Evolutionary conservation across 2,888 invertebrate genomes (phyloP).

Genomic region (Eupithecia subfuscata): DNA sequence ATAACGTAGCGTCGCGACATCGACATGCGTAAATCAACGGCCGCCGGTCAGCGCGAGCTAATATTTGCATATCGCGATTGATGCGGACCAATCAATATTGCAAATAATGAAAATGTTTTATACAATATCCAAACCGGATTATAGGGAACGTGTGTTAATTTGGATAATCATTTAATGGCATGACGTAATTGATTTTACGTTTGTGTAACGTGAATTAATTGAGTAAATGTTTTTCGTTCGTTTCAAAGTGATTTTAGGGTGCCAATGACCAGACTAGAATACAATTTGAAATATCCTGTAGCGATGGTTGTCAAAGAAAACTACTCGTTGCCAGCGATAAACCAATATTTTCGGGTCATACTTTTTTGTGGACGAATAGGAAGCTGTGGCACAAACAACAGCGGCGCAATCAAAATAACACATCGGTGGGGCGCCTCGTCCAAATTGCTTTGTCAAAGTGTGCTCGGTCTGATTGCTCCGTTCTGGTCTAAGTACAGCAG

Average conservation of each 20-base stretch:
- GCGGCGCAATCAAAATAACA: conserved; percentile 80
- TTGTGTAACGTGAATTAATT: conserved; percentile 12
- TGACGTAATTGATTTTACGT: conserved; percentile 19
- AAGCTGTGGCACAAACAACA: conserved; percentile 68
- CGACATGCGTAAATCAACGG: conserved; percentile 72
- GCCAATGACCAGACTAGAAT: not conserved
- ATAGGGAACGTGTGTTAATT: conserved; percentile 55
- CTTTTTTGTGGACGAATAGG: conserved; percentile 64
- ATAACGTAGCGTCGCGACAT: conserved; percentile 73
- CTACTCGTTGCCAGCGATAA: not conserved
- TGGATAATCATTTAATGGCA: conserved; percentile 43
- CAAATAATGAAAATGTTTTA: conserved; percentile 80
- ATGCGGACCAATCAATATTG: conserved; percentile 82
- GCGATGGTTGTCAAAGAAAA: not conserved
- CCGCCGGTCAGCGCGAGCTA: conserved; percentile 72
- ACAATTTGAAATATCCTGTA: not conserved
- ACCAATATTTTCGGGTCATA: conserved; percentile 55
- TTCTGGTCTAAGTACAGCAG: conserved; percentile 67
- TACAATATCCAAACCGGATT: conserved; percentile 74
- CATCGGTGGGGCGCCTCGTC: conserved; percentile 71
- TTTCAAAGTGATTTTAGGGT: not conserved
- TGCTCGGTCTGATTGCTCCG: conserved; percentile 79
- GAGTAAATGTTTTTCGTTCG: not conserved
- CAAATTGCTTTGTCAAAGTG: conserved; percentile 82
- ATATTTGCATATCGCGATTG: conserved; percentile 83